Evolutionary conservation across 1,140 invertebrate genomes (phyloP).

Genomic region (Subanguina moxae): DNA sequence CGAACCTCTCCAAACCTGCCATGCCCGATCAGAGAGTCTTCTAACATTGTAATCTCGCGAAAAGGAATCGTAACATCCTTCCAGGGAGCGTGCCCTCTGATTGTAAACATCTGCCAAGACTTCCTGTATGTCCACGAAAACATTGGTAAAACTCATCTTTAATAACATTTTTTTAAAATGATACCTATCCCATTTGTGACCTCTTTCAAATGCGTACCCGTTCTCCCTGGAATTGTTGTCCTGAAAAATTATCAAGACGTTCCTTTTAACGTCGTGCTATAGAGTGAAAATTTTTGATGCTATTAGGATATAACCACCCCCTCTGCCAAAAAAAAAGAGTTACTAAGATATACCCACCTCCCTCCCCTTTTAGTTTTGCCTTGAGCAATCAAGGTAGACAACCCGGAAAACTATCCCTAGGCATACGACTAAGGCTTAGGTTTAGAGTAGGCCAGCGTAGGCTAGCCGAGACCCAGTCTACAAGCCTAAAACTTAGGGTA

Average conservation of each 20-base stretch:
- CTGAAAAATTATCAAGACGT: too few relatives aligned
- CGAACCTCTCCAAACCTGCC: constrained; percentile 55
- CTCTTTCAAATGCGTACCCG: constrained; percentile 5
- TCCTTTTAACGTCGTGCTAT: too few relatives aligned
- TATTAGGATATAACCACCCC: too few relatives aligned
- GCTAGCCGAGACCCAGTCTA: too few relatives aligned
- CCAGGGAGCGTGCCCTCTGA: constrained; percentile 50
- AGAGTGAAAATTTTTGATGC: too few relatives aligned
- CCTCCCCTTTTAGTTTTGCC: too few relatives aligned
- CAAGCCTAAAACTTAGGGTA: too few relatives aligned
- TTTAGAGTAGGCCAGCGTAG: too few relatives aligned
- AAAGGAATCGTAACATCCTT: constrained; percentile 49
- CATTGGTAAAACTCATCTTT: neutral
- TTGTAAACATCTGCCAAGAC: constrained; percentile 54
- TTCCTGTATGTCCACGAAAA: neutral
- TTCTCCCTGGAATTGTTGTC: neutral
- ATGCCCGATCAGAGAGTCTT: constrained; percentile 41
- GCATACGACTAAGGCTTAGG: too few relatives aligned
- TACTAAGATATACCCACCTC: too few relatives aligned
- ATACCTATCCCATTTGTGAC: constrained; percentile 52
- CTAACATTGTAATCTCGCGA: constrained; percentile 40
- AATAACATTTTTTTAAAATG: neutral
- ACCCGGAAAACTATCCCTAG: too few relatives aligned
- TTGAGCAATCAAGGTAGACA: neutral
- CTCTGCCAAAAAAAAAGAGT: too few relatives aligned